phyloP scores from a whole-genome alignment of 2,888 invertebrate genomes.

The Cryptus viduatorius region DNA sequence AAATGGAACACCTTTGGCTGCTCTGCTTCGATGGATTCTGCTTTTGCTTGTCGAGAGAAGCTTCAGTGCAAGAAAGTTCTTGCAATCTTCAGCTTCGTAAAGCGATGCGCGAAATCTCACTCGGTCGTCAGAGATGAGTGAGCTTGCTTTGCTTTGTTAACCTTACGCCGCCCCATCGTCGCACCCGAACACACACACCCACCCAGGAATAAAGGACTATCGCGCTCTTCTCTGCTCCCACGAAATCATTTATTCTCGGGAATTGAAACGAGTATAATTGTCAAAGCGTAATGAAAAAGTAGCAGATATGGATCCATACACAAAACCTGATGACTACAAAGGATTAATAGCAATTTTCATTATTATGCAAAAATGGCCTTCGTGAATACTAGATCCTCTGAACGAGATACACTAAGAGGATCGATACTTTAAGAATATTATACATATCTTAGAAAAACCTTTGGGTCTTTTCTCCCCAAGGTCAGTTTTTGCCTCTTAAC shows the following conservation, averaged over 20 bases:
- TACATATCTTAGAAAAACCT: no score
- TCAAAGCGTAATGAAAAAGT: conserved; percentile 29
- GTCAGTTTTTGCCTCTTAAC: no score
- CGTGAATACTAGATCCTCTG: no score
- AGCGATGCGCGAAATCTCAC: conserved; percentile 54
- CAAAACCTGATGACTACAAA: not conserved
- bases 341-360: not conserved
- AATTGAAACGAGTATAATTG: conserved; percentile 36
- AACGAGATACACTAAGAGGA: no score
- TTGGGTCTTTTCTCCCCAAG: no score
- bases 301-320: not conserved
- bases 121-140: conserved; percentile 58
- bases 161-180: conserved; percentile 54
- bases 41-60: conserved; percentile 24
- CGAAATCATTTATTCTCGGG: conserved; percentile 55
- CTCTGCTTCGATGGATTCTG: conserved; percentile 49
- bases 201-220: conserved; percentile 16
- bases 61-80: conserved; percentile 56
- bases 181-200: not conserved
- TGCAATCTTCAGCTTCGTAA: conserved; percentile 38
- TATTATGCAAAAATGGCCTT: no score
- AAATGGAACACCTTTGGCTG: conserved; percentile 68
- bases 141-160: conserved; percentile 62
- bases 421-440: no score
- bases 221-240: conserved; percentile 30